Evolutionary conservation across 2,113 vertebrate species (phyloP).

Genomic region (Sylvicapra grimmia): DNA sequence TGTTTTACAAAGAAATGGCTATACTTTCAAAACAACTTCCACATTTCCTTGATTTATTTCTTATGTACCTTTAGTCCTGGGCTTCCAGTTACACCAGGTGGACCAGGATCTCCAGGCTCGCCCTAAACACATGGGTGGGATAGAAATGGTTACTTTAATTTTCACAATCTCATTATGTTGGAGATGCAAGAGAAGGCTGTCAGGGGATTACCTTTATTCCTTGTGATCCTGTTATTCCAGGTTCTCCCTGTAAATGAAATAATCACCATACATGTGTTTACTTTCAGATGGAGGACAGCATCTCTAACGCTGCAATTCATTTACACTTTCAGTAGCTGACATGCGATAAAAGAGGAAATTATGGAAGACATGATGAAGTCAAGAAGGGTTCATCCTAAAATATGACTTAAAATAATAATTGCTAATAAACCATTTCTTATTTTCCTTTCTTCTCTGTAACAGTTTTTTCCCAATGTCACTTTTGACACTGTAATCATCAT

Average conservation of each 20-base stretch:
- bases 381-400: neutral
- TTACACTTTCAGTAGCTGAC: neutral
- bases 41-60: neutral
- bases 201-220: conserved; percentile 85
- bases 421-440: neutral
- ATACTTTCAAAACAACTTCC: neutral
- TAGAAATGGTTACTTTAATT: neutral
- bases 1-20: neutral
- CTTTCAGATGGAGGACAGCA: neutral
- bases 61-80: conserved; percentile 85
- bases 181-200: neutral
- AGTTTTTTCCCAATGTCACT: neutral
- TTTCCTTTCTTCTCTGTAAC: neutral
- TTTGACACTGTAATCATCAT: neutral
- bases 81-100: conserved; percentile 83
- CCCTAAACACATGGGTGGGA: conserved; percentile 64
- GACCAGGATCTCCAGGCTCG: conserved; percentile 84
- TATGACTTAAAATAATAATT: neutral
- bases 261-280: neutral
- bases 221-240: conserved; percentile 81
- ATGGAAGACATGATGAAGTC: neutral
- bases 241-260: conserved; percentile 82
- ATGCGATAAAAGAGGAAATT: neutral
- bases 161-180: neutral
- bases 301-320: neutral